These are phyloP conservation scores for Elysia crispata DNA, from an alignment of 2,888 invertebrate genomes.

Conservation along the genomic window DNA sequence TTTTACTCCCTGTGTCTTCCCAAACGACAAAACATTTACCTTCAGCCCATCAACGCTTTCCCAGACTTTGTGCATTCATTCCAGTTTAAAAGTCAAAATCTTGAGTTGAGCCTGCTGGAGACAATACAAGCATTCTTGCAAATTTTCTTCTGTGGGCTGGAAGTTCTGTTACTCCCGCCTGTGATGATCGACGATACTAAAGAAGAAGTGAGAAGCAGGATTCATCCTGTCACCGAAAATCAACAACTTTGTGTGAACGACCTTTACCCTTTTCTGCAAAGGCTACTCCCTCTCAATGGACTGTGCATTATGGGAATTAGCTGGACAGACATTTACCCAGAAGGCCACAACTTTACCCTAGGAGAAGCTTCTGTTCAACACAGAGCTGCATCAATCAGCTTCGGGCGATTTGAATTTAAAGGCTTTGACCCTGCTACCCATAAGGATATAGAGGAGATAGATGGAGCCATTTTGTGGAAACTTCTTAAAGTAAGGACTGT, in stretches of 20 bases:
- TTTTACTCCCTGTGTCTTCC: conserved; percentile 56
- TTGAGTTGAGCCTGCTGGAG: conserved; percentile 58
- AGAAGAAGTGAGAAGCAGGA: conserved; percentile 63
- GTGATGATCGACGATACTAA: conserved; percentile 56
- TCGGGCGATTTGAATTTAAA: conserved; percentile 72
- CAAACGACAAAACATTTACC: conserved; percentile 64
- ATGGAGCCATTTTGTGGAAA: conserved; percentile 69
- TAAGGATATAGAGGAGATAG: conserved; percentile 61
- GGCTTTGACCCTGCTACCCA: conserved; percentile 57
- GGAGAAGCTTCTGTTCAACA: conserved; percentile 67
- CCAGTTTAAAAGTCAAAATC: conserved; percentile 50
- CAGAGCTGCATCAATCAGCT: conserved; percentile 69
- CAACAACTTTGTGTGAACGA: conserved; percentile 68
- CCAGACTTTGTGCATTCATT: conserved; percentile 67
- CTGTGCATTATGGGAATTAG: conserved; percentile 71
- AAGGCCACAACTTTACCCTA: conserved; percentile 73
- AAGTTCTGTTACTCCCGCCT: conserved; percentile 60
- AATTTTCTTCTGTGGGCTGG: conserved; percentile 67
- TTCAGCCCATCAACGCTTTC: conserved; percentile 70
- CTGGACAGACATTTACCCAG: conserved; percentile 75
- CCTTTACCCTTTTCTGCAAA: conserved; percentile 62
- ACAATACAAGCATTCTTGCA: conserved; percentile 66
- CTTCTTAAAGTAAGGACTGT: conserved; percentile 66
- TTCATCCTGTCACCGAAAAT: conserved; percentile 65
- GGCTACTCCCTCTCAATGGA: conserved; percentile 65